A percentile compares a stretch with the other conserved stretches of the same genome.
These are phyloP conservation scores for Nesoenas mayeri DNA, from an alignment of 2,113 vertebrate genomes.

Conservation along the genomic window DNA sequence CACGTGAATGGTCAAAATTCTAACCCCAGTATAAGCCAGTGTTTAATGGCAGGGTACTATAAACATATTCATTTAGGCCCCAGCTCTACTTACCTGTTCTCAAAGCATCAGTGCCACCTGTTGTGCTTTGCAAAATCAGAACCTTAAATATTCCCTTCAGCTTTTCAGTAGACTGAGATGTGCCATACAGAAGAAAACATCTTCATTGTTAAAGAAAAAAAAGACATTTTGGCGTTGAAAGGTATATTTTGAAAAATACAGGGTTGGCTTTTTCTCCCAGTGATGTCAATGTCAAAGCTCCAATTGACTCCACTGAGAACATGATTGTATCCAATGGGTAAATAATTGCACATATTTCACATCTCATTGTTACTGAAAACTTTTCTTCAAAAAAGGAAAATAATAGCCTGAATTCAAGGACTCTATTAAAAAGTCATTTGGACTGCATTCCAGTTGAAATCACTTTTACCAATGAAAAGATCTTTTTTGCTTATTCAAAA, in stretches of 20 bases:
- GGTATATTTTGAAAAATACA: constrained; percentile 30
- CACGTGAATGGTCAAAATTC: background rate
- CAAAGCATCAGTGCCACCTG: background rate
- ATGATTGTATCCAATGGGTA: constrained; percentile 29
- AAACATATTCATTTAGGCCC: background rate
- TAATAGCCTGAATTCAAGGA: constrained; percentile 53
- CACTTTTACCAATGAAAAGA: constrained; percentile 66
- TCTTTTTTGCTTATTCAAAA: constrained; percentile 70
- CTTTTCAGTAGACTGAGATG: background rate
- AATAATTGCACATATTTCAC: constrained; percentile 68
- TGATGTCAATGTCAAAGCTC: constrained; percentile 50
- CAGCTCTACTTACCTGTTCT: background rate
- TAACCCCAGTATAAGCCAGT: background rate
- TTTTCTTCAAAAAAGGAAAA: constrained; percentile 64
- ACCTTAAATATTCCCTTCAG: background rate
- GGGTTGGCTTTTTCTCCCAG: background rate
- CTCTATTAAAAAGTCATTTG: constrained; percentile 73
- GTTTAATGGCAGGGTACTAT: background rate
- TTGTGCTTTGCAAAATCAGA: background rate
- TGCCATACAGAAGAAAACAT: constrained; percentile 15
- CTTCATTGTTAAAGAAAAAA: constrained; percentile 18
- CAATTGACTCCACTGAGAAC: constrained; percentile 43
- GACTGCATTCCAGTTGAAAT: constrained; percentile 72
- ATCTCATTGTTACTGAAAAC: constrained; percentile 71
- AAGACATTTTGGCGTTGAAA: constrained; percentile 38